Conservation (phyloP, 2,113 vertebrate genomes). For the Aphelocoma coerulescens region DNA sequence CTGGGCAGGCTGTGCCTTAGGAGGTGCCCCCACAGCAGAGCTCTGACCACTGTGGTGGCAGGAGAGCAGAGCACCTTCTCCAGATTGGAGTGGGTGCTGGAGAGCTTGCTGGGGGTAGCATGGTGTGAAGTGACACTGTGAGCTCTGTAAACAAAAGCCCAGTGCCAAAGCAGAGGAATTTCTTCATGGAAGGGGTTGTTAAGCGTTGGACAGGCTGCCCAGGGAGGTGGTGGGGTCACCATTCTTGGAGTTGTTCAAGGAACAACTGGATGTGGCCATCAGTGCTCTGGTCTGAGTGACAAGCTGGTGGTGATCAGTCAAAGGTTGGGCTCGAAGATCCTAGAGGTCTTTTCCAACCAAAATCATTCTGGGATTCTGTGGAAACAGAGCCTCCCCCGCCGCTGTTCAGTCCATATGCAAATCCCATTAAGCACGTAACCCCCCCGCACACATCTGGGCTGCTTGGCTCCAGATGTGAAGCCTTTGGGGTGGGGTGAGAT, state of each 20-base stretch:
- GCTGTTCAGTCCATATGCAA: neutral
- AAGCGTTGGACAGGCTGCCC: neutral
- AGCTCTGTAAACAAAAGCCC: neutral
- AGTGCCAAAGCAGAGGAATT: neutral
- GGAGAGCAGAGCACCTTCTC: neutral
- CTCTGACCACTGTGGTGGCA: accelerated
- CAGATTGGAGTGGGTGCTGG: neutral
- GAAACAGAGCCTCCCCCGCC: neutral
- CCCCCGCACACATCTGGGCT: constrained; percentile 9
- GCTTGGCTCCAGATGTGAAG: constrained; percentile 39
- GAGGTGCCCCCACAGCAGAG: neutral
- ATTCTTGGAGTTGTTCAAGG: neutral
- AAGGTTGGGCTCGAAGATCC: neutral
- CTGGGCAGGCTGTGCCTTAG: neutral
- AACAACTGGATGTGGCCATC: neutral
- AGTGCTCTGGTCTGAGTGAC: neutral
- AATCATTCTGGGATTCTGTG: neutral
- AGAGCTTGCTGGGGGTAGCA: neutral
- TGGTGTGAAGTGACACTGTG: neutral
- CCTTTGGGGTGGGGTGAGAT: constrained; percentile 15
- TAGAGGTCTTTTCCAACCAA: neutral
- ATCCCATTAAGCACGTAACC: neutral
- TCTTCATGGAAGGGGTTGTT: neutral
- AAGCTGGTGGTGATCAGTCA: neutral
- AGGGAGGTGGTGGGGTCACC: neutral